A percentile compares a stretch with the other conserved stretches of the same genome.
Conservation (phyloP, 2,113 vertebrate species). For the Nesoenas mayeri region DNA sequence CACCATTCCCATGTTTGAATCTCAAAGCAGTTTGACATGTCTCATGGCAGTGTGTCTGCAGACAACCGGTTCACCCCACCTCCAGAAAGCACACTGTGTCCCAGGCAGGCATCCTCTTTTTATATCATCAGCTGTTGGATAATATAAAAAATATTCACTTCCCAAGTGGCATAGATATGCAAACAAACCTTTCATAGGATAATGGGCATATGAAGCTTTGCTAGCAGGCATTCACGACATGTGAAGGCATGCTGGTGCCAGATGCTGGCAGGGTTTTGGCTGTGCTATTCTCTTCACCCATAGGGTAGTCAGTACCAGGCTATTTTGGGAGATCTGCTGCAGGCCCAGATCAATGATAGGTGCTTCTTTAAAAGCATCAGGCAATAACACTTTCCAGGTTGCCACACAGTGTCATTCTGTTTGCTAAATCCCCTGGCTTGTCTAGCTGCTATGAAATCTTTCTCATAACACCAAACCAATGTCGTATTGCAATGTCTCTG, state of each 20-base stretch:
- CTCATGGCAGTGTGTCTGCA: not conserved
- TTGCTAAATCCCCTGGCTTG: not conserved
- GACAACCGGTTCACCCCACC: not conserved
- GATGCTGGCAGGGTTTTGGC: conserved; percentile 60
- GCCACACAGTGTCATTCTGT: not conserved
- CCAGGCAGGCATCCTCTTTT: not conserved
- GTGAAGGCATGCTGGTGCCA: conserved; percentile 42
- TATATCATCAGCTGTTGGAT: conserved; percentile 14
- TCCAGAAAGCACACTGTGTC: conserved; percentile 16
- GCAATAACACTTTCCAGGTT: not conserved
- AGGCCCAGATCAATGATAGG: not conserved
- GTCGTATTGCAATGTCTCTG: not conserved
- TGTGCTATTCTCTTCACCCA: conserved; percentile 16
- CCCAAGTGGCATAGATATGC: conserved; percentile 52
- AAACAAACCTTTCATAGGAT: conserved; percentile 44
- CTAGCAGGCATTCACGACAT: conserved; percentile 35
- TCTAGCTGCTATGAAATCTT: not conserved
- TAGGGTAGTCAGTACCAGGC: conserved; percentile 40
- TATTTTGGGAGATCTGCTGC: conserved; percentile 31
- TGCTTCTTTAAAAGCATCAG: conserved; percentile 10
- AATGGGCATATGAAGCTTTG: conserved; percentile 43
- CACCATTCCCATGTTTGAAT: not conserved
- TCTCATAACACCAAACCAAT: not conserved
- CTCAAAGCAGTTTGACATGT: not conserved
- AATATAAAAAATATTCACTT: conserved; percentile 36